Evolutionary conservation across 2,888 invertebrate species (phyloP), one percentile per base, ranked within the genome.

Genomic region (Marasmarcha lunaedactyla): DNA sequence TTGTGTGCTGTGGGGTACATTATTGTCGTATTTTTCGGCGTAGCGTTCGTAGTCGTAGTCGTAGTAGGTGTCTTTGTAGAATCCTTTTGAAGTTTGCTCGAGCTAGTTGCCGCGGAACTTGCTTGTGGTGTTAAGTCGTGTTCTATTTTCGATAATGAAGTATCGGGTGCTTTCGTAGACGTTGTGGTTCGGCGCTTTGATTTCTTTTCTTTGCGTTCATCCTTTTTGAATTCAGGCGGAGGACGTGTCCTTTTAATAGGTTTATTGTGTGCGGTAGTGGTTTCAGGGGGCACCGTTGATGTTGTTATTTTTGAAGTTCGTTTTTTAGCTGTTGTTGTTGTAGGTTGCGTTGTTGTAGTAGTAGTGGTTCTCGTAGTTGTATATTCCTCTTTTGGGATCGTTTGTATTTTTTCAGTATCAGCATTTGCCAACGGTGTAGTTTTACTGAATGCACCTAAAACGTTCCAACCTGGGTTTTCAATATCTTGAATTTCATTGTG

Each of bases 371-470:
- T 64, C 35, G 65, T 59, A 7, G 66, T 71, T 2, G 72, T 49
- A 15, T 78, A 68, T 51, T 78, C 76, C 42, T 74, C 71, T 49
- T 84, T 84, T 9, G 9, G n/a, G 7, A 7, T 20, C 4, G 30
- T 30, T 46, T 70, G 78, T 3, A 61, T 46, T 53, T 72, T 77
- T 10, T 67, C 67, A 41, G 62, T 54, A 51, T 73, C 74, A 6
- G 48, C 57, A 1, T 66, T 54, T 12, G 53, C 61, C 69, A 76
- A 72, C 6, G 79, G 79, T n/a, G 77, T 76, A 5, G 79, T 81
- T 58, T 70, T 76, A 15, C 65, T 60, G 46, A 79, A 74, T 13
- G 76, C 72, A 37, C 70, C 64, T 40, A 83, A 52, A 45, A 76
- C 42, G 5, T 70, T 70, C 78, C 78, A 79, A 43, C 71, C 56